Percentiles rank a stretch among this genome's conserved stretches.
These are phyloP conservation scores for Esox lucius DNA, from an alignment of 2,797 vertebrate genomes.

Conservation along the genomic window DNA sequence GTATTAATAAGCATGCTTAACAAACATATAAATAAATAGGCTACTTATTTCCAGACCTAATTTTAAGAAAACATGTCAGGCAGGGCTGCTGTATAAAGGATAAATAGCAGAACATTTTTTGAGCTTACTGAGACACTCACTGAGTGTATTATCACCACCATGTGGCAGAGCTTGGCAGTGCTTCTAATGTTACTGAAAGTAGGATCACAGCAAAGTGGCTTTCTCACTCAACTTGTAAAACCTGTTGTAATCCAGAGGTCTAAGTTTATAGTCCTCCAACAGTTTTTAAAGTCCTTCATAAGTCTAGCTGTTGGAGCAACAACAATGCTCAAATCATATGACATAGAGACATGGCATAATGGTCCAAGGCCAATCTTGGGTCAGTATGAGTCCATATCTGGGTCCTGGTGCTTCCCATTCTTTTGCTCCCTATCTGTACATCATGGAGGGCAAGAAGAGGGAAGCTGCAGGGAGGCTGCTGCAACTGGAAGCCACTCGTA, in stretches of 20 bases:
- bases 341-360: background rate
- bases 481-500: slow-evolving; percentile 19
- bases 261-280: too few relatives aligned
- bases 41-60: background rate
- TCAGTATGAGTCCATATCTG: background rate
- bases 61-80: background rate
- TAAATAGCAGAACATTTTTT: background rate
- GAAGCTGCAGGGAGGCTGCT: slow-evolving; percentile 11
- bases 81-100: background rate
- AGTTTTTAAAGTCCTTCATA: background rate
- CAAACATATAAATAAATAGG: background rate
- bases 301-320: background rate
- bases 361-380: background rate
- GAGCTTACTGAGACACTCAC: background rate
- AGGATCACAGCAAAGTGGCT: background rate
- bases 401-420: background rate
- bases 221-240: background rate
- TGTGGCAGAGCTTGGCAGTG: slow-evolving; percentile 14
- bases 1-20: background rate
- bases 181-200: background rate
- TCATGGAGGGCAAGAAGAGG: background rate
- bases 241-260: background rate
- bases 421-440: slow-evolving; percentile 3
- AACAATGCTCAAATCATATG: background rate
- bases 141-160: slow-evolving; percentile 23